These are phyloP conservation scores for Lepidotrigona ventralis DNA, from an alignment of 1,140 invertebrate species.

Conservation along the genomic window DNA sequence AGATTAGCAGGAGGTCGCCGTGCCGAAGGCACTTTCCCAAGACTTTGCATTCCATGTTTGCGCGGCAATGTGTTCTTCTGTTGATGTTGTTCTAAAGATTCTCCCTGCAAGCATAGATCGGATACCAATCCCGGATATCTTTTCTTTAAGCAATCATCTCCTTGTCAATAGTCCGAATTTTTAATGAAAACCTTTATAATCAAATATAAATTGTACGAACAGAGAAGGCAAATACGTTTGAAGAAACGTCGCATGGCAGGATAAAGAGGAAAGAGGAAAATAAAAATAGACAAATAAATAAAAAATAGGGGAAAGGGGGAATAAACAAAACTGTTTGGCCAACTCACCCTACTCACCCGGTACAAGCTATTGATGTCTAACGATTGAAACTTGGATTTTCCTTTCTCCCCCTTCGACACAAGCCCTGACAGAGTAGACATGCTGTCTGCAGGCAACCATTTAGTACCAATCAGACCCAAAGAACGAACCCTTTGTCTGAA, in stretches of 20 bases:
- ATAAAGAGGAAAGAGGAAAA: neutral
- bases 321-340: slow-evolving; percentile 13
- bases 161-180: neutral
- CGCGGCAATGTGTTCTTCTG: slow-evolving; percentile 93
- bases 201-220: neutral
- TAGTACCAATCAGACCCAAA: slow-evolving; percentile 88
- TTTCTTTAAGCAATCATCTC: neutral
- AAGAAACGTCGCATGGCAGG: neutral
- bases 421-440: slow-evolving; percentile 93
- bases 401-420: slow-evolving; percentile 93
- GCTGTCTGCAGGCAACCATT: slow-evolving; percentile 92
- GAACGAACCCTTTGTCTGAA: slow-evolving; percentile 89
- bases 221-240: neutral
- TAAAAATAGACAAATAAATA: neutral
- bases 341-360: slow-evolving; percentile 90
- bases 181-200: neutral
- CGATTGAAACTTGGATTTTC: slow-evolving; percentile 96
- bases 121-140: slow-evolving; percentile 15
- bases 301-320: neutral
- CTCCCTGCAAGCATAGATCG: slow-evolving; percentile 83
- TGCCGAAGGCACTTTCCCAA: slow-evolving; percentile 97
- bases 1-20: slow-evolving; percentile 97
- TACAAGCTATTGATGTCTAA: slow-evolving; percentile 99
- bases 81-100: slow-evolving; percentile 92
- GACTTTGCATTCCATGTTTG: slow-evolving; percentile 99